Conservation (phyloP, 2,888 invertebrate genomes). For the Drosophila infuscata region DNA sequence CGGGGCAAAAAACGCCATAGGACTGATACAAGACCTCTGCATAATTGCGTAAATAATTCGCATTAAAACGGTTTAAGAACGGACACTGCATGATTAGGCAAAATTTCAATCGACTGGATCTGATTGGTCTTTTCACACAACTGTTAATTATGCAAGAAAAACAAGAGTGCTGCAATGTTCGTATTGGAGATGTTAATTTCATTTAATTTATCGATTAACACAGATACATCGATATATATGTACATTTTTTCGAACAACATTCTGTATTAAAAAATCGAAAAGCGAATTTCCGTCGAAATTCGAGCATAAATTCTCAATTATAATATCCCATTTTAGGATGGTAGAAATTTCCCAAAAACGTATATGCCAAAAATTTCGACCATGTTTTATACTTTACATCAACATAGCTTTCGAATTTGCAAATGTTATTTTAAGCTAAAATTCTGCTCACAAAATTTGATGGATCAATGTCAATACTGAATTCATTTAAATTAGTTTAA, state of each 20-base stretch:
- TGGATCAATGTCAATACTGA: not conserved
- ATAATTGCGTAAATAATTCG: conserved; percentile 93
- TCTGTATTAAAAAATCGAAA: not conserved
- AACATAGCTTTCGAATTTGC: not conserved
- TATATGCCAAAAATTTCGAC: too few species aligned
- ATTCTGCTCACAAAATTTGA: not conserved
- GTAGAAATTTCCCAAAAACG: not conserved
- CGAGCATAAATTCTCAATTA: not conserved
- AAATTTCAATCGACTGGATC: conserved; percentile 12
- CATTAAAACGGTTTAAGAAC: conserved; percentile 92
- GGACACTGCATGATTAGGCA: conserved; percentile 91
- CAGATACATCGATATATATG: conserved; percentile 1
- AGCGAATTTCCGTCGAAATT: not conserved
- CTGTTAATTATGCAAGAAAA: conserved; percentile 68
- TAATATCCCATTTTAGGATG: not conserved
- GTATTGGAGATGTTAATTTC: conserved; percentile 17
- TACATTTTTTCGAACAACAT: not conserved
- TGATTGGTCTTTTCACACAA: conserved; percentile 48
- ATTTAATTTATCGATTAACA: conserved; percentile 36
- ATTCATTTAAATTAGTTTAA: not conserved
- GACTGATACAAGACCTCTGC: conserved; percentile 90
- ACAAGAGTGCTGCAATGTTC: conserved; percentile 28
- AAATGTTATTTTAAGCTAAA: not conserved
- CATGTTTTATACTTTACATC: not conserved
- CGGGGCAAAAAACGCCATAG: conserved; percentile 93